Evolutionary conservation across 2,797 vertebrate genomes (phyloP), one percentile per base, ranked within the genome.

Genomic region (Helarctos malayanus): DNA sequence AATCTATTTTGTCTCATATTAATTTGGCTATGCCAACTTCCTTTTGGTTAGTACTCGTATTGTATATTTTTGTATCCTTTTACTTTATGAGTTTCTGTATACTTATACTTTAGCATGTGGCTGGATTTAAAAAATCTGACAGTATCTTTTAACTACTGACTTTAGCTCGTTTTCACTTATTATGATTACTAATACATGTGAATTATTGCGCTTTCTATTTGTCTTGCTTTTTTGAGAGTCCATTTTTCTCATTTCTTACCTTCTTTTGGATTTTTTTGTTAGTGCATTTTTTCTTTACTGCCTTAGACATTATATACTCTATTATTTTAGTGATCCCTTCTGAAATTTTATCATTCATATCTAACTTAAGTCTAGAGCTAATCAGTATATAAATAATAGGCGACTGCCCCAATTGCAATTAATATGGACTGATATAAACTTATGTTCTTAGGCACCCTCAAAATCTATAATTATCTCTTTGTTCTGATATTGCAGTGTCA

Each of bases 321-420:
- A 87, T 90, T 95, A 96, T 82, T 91, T 97, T 84, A 92, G 65
- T 63, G n/a, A 14, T 88, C 32, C 69, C 27, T 89, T 27, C 94
- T 85, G 35, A 92, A 93, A 81, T 81, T 90, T 95, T 89, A 45
- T 45, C 68, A 49, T 81, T 93, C 38, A 59, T 71, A 71, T 94
- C 52, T 85, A 88, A 93, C 65, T 95, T 71, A 92, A 80, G 18
- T 71, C 27, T 96, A 84, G 52, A 87, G 25, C n/a, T 87, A 90
- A 92, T 95, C 21, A 83, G 32, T 73, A 92, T 56, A 38, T 78
- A 79, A 87, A 52, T 10, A 96, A 63, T 85, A 85, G 13, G 21
- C 83, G 25, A 75, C 47, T 73, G 11, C 29, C 29, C 15, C 38
- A 87, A 79, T 7, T 59, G 5, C 29, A 27, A 86, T 93, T 78